Evolutionary conservation across 92 coral and sea anemone genomes (phyloP), one percentile per base, ranked within the genome.

Genomic region (Siderastrea siderea): DNA sequence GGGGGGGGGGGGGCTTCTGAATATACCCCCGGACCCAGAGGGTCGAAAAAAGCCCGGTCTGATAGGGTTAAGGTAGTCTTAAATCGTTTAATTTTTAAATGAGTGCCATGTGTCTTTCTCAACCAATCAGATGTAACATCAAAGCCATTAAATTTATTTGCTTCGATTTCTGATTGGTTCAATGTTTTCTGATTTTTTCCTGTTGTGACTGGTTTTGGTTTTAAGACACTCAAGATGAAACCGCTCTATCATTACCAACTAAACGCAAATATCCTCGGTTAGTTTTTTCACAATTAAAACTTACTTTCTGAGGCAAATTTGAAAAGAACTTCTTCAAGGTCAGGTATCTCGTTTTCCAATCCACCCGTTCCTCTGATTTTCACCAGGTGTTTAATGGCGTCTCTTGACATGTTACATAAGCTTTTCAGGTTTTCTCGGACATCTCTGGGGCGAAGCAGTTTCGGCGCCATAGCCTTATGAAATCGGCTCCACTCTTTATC

Each of bases 401-500:
- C 79, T 54, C 79, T 38, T 19, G 79, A 5, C 38, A 74, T 45
- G 10, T 47, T 43, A 54, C 38, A n/a, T 6, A 74, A 74, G 16
- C 53, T 74, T 52, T 74, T 47, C 45, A 74, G 60, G 17, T 74
- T 74, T 38, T 74, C 79, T 51, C 19, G 47, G 17, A 74, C 53
- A 26, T 38, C 79, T 54, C 47, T 26, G 4, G 79, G 79, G 11
- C 79, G 79, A 3, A 74, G 63, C 47, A 74, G 17, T 57, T 74
- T 74, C 46, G 79, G 62, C 9, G 79, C 79, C 48, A 74, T 38
- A 15, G 43, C 79, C n/a, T 74, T 74, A 54, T 44, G 79, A 2
- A 74, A 47, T 74, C 54, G 55, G 47, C 63, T 54, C 79, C 79
- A 74, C 79, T 74, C 62, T 38, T 74, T 62, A 38, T 54, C 16